Base-by-base conservation (phyloP, 2,113 vertebrate genomes). In the Daubentonia madagascariensis region DNA sequence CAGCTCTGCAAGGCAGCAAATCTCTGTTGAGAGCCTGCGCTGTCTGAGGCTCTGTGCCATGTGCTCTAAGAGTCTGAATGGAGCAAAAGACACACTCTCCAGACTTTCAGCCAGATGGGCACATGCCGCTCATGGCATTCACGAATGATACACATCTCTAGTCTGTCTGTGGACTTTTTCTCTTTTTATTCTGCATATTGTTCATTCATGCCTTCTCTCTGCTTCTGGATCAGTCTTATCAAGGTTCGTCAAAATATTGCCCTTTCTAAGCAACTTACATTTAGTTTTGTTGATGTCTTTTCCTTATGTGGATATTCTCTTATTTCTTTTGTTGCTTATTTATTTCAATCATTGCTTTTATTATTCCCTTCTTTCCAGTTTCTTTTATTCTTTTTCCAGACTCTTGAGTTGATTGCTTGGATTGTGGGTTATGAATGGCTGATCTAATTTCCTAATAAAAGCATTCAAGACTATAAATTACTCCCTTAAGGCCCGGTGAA, bases 371-470 rank as follows among this genome's bases (percentile, higher is more conserved):
- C 68, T 92, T 93, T 57, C 54, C 89, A 18, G 61, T 59, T 91
- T 90, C 63, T 76, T 14, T 65, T 61, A 18, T 65, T 93, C 76
- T 89, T 68, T 73, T 85, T 76, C 61, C 50, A 43, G 78, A 92
- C 85, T 95, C 72, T 79, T 43, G 22, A 95, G 37, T 80, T 76
- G 75, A 92, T 93, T 91, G 73, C 57, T 97, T 85, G 67, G 86
- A 50, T 84, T 78, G 63, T 83, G 59, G 79, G 35, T 79, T 92
- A 89, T 6, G 8, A 23, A 18, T 75, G 89, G 92, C 83, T 94
- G 79, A 79, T 91, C 52, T 57, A 76, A 86, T 91, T 91, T 85
- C 76, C 85, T 78, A 91, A 91, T 72, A 94, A 94, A 70, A 30
- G 59, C 28, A 37, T 89, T 59, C 54, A 67, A 61, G 63, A 45